phyloP scores from a whole-genome alignment of 2,113 vertebrate species.

The Lichenostomus cassidix region DNA sequence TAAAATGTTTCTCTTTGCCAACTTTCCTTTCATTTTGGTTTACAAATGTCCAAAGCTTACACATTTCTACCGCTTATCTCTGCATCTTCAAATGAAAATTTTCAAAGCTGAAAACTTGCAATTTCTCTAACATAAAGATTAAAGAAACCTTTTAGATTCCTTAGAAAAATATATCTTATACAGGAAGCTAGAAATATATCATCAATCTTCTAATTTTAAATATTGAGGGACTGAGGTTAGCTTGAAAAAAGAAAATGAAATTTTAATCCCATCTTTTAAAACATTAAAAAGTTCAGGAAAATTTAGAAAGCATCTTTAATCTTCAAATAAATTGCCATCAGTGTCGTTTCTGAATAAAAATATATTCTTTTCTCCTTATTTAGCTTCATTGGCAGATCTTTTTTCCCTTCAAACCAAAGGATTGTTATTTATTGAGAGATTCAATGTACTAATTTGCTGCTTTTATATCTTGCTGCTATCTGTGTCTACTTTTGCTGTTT shows the following conservation, averaged over 20 bases:
- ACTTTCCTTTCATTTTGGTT: neutral
- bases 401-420: neutral
- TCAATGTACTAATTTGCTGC: neutral
- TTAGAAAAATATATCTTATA: neutral
- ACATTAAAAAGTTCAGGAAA: neutral
- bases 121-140: neutral
- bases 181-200: neutral
- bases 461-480: neutral
- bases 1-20: neutral
- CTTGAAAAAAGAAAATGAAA: neutral
- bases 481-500: neutral
- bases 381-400: neutral
- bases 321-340: neutral
- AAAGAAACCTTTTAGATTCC: neutral
- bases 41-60: neutral
- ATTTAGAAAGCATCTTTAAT: neutral
- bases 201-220: neutral
- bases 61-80: neutral
- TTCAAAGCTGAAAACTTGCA: neutral
- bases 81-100: neutral
- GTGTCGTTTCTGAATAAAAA: neutral
- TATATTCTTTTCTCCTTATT: neutral
- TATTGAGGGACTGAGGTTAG: neutral
- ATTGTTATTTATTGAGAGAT: neutral
- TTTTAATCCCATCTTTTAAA: neutral